Evolutionary conservation across 1,140 invertebrate species (phyloP).

Genomic region (Tyrophagus putrescentiae): DNA sequence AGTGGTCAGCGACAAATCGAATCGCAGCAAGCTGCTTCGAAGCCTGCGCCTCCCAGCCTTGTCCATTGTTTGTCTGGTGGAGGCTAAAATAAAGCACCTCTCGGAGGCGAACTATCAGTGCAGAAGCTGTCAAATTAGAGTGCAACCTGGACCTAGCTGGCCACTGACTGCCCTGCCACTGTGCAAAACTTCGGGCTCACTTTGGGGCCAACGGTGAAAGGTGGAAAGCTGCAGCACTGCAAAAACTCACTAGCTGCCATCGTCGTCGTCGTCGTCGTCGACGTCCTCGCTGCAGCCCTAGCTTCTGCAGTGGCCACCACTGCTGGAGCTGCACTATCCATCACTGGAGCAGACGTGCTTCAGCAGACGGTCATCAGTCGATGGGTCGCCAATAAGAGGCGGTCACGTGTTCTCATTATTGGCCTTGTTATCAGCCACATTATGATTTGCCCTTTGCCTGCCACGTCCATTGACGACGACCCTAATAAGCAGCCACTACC

Average conservation of each 20-base stretch:
- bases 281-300: not conserved
- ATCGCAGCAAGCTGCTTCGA: not conserved
- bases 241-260: too few relatives aligned
- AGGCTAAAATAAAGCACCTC: conserved; percentile 7
- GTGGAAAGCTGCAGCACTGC: too few relatives aligned
- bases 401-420: conserved; percentile 13
- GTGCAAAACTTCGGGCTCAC: not conserved
- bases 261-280: not conserved
- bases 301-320: not conserved
- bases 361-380: conserved; percentile 10
- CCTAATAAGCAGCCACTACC: not conserved
- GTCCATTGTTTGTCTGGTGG: not conserved
- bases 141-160: not conserved
- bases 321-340: too few relatives aligned
- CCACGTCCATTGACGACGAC: not conserved
- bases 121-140: conserved; percentile 14
- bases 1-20: too few relatives aligned
- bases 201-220: not conserved
- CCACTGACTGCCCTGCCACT: not conserved
- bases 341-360: conserved; percentile 7
- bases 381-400: conserved; percentile 10
- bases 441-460: not conserved
- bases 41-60: not conserved
- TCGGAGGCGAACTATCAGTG: too few relatives aligned
- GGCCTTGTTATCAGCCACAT: not conserved